Evolutionary conservation across 2,113 vertebrate genomes (phyloP).

Genomic region (Bubo scandiacus): DNA sequence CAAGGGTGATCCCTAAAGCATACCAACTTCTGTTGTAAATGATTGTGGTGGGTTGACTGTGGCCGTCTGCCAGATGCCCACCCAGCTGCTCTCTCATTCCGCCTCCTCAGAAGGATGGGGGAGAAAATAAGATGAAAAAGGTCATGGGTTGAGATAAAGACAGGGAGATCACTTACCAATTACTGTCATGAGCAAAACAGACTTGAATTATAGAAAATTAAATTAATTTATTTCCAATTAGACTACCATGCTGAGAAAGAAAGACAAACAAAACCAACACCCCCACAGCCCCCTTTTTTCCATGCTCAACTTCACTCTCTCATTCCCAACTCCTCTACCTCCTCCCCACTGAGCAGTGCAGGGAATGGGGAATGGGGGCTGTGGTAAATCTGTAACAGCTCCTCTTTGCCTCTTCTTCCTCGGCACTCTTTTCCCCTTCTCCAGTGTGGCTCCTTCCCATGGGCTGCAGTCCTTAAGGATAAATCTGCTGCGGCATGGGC

Average conservation of each 20-base stretch:
- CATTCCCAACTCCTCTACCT: not conserved
- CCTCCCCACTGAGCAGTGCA: accelerated
- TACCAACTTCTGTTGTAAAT: not conserved
- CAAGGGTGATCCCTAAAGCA: not conserved
- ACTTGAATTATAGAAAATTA: not conserved
- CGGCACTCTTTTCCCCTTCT: not conserved
- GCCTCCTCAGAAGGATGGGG: not conserved
- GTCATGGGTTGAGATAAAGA: not conserved
- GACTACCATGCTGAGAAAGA: not conserved
- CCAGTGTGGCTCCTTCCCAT: not conserved
- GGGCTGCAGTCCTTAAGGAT: not conserved
- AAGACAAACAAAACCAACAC: not conserved
- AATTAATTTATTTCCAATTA: not conserved
- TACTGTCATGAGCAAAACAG: not conserved
- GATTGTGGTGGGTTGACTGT: accelerated
- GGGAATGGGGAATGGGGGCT: not conserved
- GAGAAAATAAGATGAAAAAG: not conserved
- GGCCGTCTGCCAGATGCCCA: not conserved
- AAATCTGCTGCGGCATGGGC: accelerated
- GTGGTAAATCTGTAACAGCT: not conserved
- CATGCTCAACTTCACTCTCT: not conserved
- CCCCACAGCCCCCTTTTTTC: not conserved
- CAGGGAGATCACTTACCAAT: not conserved
- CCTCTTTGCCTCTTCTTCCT: not conserved
- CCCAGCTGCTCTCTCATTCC: not conserved